A percentile compares a stretch with the other conserved stretches of the same genome.
Evolutionary conservation across 2,113 vertebrate genomes (phyloP).

Genomic region (Zosterops hypoxanthus): DNA sequence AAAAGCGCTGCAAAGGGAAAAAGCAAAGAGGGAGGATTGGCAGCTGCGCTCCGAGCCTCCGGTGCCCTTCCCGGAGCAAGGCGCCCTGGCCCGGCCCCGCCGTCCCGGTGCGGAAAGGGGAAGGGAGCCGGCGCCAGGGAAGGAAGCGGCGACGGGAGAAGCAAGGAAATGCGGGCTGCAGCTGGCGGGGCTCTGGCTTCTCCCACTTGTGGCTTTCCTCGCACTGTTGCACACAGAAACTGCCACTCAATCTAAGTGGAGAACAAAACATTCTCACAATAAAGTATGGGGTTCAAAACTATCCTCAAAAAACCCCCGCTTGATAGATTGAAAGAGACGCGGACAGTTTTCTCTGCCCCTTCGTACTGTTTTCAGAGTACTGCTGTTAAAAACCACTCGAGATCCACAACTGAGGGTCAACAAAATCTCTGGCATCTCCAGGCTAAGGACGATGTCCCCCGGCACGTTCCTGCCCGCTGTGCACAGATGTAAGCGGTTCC

Average conservation of each 20-base stretch:
- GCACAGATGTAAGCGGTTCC: background rate
- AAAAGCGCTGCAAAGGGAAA: background rate
- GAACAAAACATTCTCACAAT: accelerated
- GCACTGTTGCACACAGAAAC: background rate
- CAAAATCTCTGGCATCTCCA: background rate
- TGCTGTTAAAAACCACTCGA: background rate
- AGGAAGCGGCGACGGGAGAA: background rate
- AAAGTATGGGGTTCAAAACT: background rate
- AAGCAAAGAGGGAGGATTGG: background rate
- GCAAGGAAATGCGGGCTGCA: background rate
- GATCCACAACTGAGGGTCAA: background rate
- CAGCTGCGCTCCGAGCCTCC: background rate
- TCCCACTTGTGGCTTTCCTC: background rate
- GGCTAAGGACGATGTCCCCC: background rate
- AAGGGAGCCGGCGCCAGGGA: background rate
- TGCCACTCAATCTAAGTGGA: background rate
- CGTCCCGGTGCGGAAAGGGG: background rate
- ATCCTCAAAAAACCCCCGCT: background rate
- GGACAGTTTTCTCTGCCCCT: background rate
- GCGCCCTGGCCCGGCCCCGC: background rate
- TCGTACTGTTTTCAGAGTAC: background rate
- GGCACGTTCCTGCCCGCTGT: background rate
- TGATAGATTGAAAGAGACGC: background rate
- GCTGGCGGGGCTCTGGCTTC: background rate
- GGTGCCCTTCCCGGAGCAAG: background rate